Conservation (phyloP, 2,888 invertebrate genomes). For the Brachylomia viminalis region DNA sequence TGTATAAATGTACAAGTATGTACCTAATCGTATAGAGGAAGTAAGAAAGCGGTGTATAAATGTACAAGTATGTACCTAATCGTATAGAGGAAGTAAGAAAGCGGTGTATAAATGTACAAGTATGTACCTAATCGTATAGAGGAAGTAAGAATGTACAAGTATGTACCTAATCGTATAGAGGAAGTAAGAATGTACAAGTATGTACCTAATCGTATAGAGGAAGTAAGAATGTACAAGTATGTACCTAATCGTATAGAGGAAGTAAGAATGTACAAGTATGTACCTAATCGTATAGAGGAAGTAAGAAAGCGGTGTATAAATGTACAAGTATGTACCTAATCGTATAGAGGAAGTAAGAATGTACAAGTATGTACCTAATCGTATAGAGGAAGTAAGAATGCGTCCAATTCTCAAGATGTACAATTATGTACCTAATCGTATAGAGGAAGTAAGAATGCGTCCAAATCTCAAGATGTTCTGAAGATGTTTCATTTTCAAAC, state of each 20-base stretch:
- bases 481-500: too few relatives aligned
- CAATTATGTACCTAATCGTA: too few relatives aligned
- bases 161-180: neutral
- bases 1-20: too few relatives aligned
- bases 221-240: too few relatives aligned
- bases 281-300: conserved; percentile 3
- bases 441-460: too few relatives aligned
- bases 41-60: neutral
- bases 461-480: too few relatives aligned
- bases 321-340: neutral
- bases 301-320: neutral
- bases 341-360: neutral
- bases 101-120: neutral
- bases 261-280: too few relatives aligned
- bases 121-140: neutral
- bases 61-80: neutral
- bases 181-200: too few relatives aligned
- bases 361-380: neutral
- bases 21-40: conserved; percentile 3
- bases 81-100: conserved; percentile 15
- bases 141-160: too few relatives aligned
- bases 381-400: neutral
- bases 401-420: neutral
- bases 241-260: neutral
- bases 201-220: neutral